Evolutionary conservation across 2,113 vertebrate species (phyloP).

Genomic region (Myrmecobius fasciatus): DNA sequence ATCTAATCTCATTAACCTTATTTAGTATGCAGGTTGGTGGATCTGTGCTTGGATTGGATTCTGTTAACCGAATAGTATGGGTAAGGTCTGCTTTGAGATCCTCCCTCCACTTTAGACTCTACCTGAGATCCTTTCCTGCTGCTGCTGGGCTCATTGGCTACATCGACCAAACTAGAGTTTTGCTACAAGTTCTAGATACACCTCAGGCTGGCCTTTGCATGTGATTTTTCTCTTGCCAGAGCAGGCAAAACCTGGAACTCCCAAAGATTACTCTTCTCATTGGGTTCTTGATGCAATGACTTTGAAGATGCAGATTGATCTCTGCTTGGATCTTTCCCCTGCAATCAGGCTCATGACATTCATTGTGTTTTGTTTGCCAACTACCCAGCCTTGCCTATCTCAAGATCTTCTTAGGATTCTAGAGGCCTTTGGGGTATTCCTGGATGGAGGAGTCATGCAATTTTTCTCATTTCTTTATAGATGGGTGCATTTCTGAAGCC

Average conservation of each 20-base stretch:
- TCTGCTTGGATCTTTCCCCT: not conserved
- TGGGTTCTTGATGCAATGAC: not conserved
- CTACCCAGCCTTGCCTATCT: not conserved
- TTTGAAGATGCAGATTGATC: not conserved
- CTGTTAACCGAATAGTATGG: not conserved
- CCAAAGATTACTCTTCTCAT: not conserved
- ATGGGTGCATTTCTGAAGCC: not conserved
- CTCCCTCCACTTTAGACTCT: not conserved
- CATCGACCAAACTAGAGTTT: not conserved
- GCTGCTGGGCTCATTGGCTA: not conserved
- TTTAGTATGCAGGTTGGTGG: too few species aligned
- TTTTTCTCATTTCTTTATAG: not conserved
- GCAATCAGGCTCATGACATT: not conserved
- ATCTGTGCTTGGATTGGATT: not conserved
- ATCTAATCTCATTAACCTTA: too few species aligned
- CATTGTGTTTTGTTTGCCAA: not conserved
- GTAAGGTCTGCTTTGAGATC: not conserved
- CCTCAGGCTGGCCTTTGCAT: not conserved
- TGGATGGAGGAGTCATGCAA: not conserved
- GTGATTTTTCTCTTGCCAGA: not conserved
- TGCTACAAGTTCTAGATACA: not conserved
- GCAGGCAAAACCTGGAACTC: not conserved
- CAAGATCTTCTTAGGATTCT: not conserved
- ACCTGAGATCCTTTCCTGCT: not conserved
- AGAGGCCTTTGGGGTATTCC: not conserved